Percentiles rank a stretch among this genome's conserved stretches.
These are phyloP conservation scores for Empidonax traillii DNA, from an alignment of 2,113 vertebrate species.

Conservation along the genomic window DNA sequence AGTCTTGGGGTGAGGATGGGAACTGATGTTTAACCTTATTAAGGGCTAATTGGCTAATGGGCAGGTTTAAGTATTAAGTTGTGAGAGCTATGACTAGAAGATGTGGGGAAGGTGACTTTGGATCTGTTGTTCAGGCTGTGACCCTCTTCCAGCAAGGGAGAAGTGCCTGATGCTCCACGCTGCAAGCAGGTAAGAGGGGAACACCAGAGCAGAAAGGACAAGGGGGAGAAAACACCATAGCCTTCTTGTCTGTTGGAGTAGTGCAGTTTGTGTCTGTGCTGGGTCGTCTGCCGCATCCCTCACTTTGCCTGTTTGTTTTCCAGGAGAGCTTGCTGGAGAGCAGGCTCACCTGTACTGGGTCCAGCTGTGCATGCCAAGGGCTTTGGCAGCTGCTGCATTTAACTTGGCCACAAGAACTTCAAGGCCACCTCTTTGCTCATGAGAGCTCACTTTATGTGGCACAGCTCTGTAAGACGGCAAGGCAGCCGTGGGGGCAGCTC, in stretches of 20 bases:
- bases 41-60: background rate
- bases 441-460: background rate
- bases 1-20: background rate
- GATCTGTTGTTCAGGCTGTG: background rate
- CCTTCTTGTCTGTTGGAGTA: background rate
- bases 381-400: slow-evolving; percentile 30
- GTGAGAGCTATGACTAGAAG: background rate
- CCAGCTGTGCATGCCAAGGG: background rate
- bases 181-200: background rate
- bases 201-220: background rate
- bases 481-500: background rate
- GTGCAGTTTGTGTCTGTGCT: background rate
- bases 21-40: background rate
- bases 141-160: background rate
- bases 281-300: background rate
- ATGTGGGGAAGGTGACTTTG: background rate
- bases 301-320: background rate
- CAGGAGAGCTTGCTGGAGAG: background rate
- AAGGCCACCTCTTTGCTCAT: background rate
- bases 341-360: background rate
- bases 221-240: background rate
- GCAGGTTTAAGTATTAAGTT: background rate
- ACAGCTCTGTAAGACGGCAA: background rate
- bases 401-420: background rate
- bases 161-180: background rate